Evolutionary conservation across 2,113 vertebrate genomes (phyloP).

Genomic region (Dicrurus megarhynchus): DNA sequence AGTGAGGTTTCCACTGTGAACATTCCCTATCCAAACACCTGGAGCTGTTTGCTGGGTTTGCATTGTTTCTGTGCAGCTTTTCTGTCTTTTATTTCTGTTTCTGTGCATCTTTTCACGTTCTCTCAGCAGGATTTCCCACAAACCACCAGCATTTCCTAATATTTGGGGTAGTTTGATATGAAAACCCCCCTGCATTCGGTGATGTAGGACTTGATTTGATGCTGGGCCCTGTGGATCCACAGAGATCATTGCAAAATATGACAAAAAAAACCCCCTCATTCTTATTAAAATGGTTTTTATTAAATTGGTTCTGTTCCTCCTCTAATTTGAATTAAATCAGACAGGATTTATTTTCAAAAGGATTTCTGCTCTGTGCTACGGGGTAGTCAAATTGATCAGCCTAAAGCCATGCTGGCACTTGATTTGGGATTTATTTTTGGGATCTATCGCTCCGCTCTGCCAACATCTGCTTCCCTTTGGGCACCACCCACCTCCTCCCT

Average conservation of each 20-base stretch:
- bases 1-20: neutral
- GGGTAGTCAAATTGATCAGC: neutral
- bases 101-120: neutral
- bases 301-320: neutral
- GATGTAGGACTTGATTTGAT: neutral
- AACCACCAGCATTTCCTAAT: neutral
- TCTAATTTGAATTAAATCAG: neutral
- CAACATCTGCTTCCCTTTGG: neutral
- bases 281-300: neutral
- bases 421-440: neutral
- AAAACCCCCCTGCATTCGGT: neutral
- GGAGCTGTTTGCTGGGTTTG: neutral
- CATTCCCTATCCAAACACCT: neutral
- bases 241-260: neutral
- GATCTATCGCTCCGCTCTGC: neutral
- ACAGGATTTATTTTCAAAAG: neutral
- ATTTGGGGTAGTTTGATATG: neutral
- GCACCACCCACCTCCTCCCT: neutral
- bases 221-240: neutral
- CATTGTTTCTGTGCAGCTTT: neutral
- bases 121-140: neutral
- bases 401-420: neutral
- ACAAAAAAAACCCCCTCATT: accelerated
- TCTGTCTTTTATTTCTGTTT: neutral
- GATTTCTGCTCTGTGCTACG: neutral